A percentile compares a stretch with the other conserved stretches of the same genome.
These are phyloP conservation scores for Chlorocebus sabaeus DNA, from an alignment of 2,113 vertebrate genomes.

Conservation along the genomic window DNA sequence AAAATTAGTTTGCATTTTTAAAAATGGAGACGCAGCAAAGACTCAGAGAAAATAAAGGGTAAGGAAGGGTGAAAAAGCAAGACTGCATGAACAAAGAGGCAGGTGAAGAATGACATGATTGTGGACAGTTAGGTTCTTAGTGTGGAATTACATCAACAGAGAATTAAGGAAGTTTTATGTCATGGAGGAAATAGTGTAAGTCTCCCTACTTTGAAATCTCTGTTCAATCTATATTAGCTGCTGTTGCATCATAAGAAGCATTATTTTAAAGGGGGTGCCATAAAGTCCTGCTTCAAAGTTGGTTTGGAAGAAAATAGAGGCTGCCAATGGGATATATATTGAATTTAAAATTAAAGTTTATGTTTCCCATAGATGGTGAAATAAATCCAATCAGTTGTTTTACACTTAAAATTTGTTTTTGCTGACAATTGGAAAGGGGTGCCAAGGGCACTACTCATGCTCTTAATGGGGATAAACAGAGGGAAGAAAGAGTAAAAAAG, in stretches of 20 bases:
- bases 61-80: not conserved
- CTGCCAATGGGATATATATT: not conserved
- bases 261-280: not conserved
- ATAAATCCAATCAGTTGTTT: not conserved
- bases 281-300: not conserved
- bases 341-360: not conserved
- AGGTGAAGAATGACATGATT: not conserved
- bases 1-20: not conserved
- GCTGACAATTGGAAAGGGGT: not conserved
- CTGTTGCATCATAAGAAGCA: not conserved
- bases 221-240: not conserved
- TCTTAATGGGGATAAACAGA: not conserved
- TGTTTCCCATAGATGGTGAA: not conserved
- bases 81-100: not conserved
- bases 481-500: not conserved
- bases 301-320: not conserved
- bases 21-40: not conserved
- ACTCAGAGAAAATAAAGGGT: not conserved
- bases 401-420: not conserved
- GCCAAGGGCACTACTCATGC: not conserved
- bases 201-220: not conserved
- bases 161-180: not conserved
- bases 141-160: not conserved
- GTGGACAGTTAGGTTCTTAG: not conserved
- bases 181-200: not conserved